Percentiles rank a stretch among this genome's conserved stretches.
phyloP scores from a whole-genome alignment of 1,140 invertebrate genomes.

The Gyrodactylus salaris region DNA sequence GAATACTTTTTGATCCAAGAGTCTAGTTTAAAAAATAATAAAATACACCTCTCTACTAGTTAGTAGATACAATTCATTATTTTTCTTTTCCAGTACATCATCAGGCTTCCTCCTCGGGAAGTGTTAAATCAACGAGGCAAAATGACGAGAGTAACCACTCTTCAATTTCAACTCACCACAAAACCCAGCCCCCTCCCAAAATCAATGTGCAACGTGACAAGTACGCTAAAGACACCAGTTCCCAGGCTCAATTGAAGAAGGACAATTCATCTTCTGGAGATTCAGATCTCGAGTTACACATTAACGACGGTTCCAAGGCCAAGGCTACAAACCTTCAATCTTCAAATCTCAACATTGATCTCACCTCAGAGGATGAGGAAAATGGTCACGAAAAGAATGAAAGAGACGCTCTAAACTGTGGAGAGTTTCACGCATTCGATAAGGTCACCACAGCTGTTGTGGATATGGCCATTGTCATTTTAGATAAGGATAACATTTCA shows the following conservation, averaged over 20 bases:
- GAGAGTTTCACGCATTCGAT: neutral
- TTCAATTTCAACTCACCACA: no score
- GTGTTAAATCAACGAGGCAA: no score
- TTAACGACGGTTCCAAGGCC: neutral
- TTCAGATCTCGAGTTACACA: neutral
- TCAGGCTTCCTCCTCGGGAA: no score
- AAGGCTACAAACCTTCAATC: neutral
- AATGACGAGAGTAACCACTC: no score
- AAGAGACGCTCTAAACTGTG: neutral
- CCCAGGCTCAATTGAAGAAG: neutral
- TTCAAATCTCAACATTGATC: neutral
- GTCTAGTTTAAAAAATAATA: no score
- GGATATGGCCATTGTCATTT: neutral
- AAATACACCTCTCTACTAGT: no score
- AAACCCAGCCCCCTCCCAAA: no score
- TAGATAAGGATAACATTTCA: no score
- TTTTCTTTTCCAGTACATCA: no score
- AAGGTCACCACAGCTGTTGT: neutral
- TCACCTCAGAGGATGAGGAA: neutral
- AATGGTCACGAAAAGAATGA: neutral
- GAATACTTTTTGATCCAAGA: no score
- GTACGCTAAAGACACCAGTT: neutral
- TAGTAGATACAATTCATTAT: no score
- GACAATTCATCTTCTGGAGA: neutral
- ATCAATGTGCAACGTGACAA: neutral